phyloP scores from a whole-genome alignment of 1,140 invertebrate species.

The Neodiprion lecontei region DNA sequence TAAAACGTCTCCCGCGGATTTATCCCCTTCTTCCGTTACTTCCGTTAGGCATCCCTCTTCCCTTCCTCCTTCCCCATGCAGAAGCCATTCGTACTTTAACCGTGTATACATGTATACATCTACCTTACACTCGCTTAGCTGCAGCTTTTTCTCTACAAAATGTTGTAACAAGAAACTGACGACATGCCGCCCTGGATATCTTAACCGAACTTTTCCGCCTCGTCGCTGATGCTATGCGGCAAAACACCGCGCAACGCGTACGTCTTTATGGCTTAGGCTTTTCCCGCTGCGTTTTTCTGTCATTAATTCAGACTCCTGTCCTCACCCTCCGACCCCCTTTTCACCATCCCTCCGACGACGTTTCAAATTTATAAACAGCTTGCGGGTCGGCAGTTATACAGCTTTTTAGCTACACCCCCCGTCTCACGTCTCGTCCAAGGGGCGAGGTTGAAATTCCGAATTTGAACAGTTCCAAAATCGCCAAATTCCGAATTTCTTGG shows the following conservation, averaged over 20 bases:
- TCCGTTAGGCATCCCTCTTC: neutral
- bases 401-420: neutral
- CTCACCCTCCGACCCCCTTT: neutral
- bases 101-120: neutral
- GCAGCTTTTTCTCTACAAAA: neutral
- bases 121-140: neutral
- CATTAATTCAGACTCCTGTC: neutral
- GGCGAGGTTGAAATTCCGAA: too few relatives aligned
- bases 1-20: slow-evolving; percentile 12
- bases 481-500: too few relatives aligned
- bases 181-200: neutral
- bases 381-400: neutral
- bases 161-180: too few relatives aligned
- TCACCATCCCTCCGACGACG: neutral
- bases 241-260: too few relatives aligned
- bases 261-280: too few relatives aligned
- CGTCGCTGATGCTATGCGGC: too few relatives aligned
- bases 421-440: neutral
- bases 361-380: neutral
- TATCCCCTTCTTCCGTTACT: slow-evolving; percentile 7
- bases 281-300: neutral
- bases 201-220: neutral
- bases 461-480: too few relatives aligned
- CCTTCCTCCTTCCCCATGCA: neutral
- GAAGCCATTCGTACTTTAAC: too few relatives aligned